Percentiles rank a stretch among this genome's conserved stretches.
phyloP scores from a whole-genome alignment of 2,888 invertebrate genomes.

The Schrankia costaestrigalis region DNA sequence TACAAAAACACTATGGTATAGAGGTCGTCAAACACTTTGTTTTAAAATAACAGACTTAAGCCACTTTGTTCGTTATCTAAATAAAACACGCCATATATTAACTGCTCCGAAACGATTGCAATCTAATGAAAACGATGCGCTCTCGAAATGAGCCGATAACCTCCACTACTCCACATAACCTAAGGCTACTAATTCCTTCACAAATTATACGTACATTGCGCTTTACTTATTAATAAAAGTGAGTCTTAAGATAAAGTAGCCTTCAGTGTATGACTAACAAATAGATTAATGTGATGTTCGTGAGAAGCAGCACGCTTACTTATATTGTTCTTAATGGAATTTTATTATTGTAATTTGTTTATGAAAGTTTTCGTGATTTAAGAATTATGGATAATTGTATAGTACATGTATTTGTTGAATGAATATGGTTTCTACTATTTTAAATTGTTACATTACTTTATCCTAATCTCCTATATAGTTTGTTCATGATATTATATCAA shows the following conservation, averaged over 20 bases:
- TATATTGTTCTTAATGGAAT: constrained; percentile 46
- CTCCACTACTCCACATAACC: constrained; percentile 12
- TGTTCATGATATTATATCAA: too few species aligned
- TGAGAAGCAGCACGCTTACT: constrained; percentile 40
- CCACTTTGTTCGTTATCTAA: constrained; percentile 1
- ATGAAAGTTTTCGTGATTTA: constrained; percentile 42
- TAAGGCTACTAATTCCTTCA: constrained; percentile 9
- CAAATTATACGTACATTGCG: constrained; percentile 15
- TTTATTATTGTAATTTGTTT: constrained; percentile 52
- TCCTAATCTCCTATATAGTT: too few species aligned
- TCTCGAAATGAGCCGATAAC: constrained; percentile 12
- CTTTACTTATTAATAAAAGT: constrained; percentile 10
- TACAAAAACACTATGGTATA: neutral
- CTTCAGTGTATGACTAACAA: constrained; percentile 31
- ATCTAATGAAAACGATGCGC: constrained; percentile 17
- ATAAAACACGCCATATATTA: neutral
- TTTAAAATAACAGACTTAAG: too few species aligned
- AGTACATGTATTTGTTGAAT: constrained; percentile 14
- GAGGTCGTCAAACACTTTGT: too few species aligned
- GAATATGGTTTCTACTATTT: constrained; percentile 15
- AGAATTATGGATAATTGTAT: constrained; percentile 34
- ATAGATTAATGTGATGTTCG: constrained; percentile 29
- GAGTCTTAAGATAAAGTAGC: constrained; percentile 19
- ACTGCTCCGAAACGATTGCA: constrained; percentile 11
- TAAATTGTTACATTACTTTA: too few species aligned